Evolutionary conservation across 2,113 vertebrate genomes (phyloP).

Genomic region (Pseudopodoces humilis): DNA sequence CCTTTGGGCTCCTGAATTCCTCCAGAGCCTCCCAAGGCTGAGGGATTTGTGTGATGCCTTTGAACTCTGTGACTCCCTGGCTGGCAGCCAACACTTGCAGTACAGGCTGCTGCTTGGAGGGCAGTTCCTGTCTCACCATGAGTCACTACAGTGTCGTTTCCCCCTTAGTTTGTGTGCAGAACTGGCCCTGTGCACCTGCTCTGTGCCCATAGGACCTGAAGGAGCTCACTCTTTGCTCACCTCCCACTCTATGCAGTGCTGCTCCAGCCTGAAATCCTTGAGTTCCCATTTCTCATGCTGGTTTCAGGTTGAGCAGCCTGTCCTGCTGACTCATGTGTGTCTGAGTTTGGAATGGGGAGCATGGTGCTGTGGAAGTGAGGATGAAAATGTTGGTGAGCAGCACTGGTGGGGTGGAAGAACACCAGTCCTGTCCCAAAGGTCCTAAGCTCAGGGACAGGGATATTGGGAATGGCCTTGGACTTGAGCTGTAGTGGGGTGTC

Average conservation of each 20-base stretch:
- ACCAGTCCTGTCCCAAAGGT: background rate
- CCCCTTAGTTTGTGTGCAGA: background rate
- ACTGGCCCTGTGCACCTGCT: background rate
- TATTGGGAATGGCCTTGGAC: background rate
- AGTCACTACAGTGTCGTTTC: background rate
- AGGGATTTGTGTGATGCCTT: background rate
- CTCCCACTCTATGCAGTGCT: background rate
- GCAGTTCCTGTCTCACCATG: background rate
- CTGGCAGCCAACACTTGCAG: accelerated
- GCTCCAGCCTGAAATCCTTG: background rate
- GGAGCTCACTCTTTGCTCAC: background rate
- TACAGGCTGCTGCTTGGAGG: background rate
- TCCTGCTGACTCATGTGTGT: accelerated
- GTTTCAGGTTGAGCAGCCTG: background rate
- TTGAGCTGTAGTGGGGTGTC: background rate
- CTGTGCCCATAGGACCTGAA: background rate
- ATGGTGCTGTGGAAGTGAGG: background rate
- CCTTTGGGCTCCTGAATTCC: background rate
- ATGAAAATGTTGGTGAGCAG: background rate
- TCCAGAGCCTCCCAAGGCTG: accelerated
- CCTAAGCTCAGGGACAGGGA: background rate
- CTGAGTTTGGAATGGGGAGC: background rate
- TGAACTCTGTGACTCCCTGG: background rate
- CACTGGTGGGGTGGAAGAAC: background rate
- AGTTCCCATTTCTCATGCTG: background rate